Base-by-base conservation (phyloP, 92 coral and sea anemone genomes). In the Umimayanthus kanabou region DNA sequence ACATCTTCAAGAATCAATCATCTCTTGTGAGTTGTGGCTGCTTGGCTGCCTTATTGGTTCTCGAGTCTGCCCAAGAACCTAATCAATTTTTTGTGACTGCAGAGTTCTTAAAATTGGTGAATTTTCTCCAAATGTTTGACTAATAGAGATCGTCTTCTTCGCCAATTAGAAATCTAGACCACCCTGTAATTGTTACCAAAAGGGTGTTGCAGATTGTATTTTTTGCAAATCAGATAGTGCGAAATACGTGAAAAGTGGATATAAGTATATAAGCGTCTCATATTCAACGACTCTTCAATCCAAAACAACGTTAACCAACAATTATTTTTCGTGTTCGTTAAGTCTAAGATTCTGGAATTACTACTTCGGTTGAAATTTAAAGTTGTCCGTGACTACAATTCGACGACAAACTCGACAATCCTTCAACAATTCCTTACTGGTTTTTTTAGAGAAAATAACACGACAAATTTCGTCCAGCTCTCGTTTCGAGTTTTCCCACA, bases 291-390 rank as follows among this genome's bases (percentile, higher is more conserved):
- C 58, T 1, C 18, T 53, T 61, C 6, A 61, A 16, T 61, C 25
- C 25, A 20, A 37, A 37, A 75, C 16, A 39, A 9, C 43, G 30
- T 4, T 10, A 25, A 26, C 30, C 43, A 29, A 78, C 7, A 49
- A 4, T 2, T 9, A 5, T 13, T 23, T 16, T 53, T n/a, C 23
- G 28, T 78, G 57, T 72, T 53, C 9, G 66, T 45, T 8, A 61
- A n/a, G n/a, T n/a, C n/a, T 33, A 33, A 53, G 85, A 80, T 39
- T 50, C 2, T 7, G 72, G 47, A 58, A 80, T 80, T 73, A 80
- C 28, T 61, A 80, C 84, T 37, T 76, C 4, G 47, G 28, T 22
- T 37, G 28, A 37, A 80, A 10, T 80, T 55, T 80, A 10, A 15
- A 80, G 53, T 30, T 47, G 82, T 22, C 37, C 66, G n/a, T 15